Base-by-base conservation (phyloP, 2,888 invertebrate species). In the Sceliomorpha sp. region DNA sequence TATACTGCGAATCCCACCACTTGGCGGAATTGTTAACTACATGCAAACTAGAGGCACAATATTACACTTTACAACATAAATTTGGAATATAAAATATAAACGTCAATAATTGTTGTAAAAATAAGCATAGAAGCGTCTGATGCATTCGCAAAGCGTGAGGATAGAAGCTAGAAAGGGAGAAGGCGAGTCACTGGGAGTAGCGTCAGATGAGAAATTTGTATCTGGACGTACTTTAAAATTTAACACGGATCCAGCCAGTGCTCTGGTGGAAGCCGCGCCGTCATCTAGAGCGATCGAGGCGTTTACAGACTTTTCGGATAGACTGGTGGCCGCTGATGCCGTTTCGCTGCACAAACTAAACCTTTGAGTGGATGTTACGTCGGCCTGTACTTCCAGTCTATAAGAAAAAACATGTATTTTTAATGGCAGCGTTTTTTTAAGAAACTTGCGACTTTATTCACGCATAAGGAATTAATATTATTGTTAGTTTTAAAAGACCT, bases 241-340 rank as follows among this genome's bases (percentile, higher is more conserved):
- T 64, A 93, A 89, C 78, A 94, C 91, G 10, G 95, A 95, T 10
- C 95, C 95, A 34, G 95, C 95, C 70, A 95, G 89, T 29, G 94
- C 95, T 75, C 93, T 90, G 0, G 94, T 94, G 34, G 94, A 94
- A 12, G 94, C 94, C 10, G 90, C 91, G 1, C 91, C 92, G 78
- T 91, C 91, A 81, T 93, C 93, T 53, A 83, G 73, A 37, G 91
- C 90, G 37, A 92, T 91, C 45, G 92, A 92, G 36, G 90, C 90
- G 64, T 91, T 91, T 10, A 91, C 90, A n/a, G 93, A 93, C 76
- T 93, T 92, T 79, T 93, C 92, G 24, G 92, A 92, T 8, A 93
- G 89, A 81, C 93, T 93, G 36, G 92, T 91, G 0, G 89, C 89
- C 8, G 90, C 90, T 1, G 93, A 93, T 13, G 91, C 91, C 7